Percentiles rank a stretch among this genome's conserved stretches.
Evolutionary conservation across 2,888 invertebrate species (phyloP).

Genomic region (Diogma glabrata): DNA sequence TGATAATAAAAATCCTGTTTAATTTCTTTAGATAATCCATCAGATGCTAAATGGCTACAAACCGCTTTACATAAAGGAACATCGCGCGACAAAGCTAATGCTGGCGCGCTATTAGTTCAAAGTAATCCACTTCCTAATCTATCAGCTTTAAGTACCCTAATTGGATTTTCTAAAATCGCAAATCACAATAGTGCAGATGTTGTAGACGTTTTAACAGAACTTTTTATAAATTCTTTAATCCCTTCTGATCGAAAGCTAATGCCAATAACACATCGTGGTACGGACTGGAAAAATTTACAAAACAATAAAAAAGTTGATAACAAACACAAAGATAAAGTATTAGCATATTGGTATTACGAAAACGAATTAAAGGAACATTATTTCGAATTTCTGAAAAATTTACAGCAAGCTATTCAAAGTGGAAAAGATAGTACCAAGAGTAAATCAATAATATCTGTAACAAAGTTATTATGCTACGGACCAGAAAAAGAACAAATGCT

Average conservation of each 20-base stretch:
- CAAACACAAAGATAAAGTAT: slow-evolving; percentile 48
- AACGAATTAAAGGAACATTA: slow-evolving; percentile 73
- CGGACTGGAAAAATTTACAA: slow-evolving; percentile 32
- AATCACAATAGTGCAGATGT: slow-evolving; percentile 34
- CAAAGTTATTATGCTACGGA: slow-evolving; percentile 28
- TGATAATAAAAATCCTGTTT: neutral
- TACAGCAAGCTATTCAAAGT: slow-evolving; percentile 32
- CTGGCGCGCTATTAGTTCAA: slow-evolving; percentile 34
- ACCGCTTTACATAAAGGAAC: slow-evolving; percentile 36
- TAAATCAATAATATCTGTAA: slow-evolving; percentile 27
- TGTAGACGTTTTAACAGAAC: slow-evolving; percentile 28
- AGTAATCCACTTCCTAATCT: slow-evolving; percentile 35
- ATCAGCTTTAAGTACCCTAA: slow-evolving; percentile 29
- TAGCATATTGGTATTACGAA: slow-evolving; percentile 81
- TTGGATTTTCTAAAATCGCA: slow-evolving; percentile 31
- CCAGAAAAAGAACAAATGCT: slow-evolving; percentile 43
- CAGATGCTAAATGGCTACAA: slow-evolving; percentile 34
- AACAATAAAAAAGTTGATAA: slow-evolving; percentile 37
- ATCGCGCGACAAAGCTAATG: slow-evolving; percentile 35
- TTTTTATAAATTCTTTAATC: slow-evolving; percentile 32
- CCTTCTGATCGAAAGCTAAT: slow-evolving; percentile 32
- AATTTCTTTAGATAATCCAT: slow-evolving; percentile 31
- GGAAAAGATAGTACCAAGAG: slow-evolving; percentile 34
- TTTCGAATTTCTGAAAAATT: slow-evolving; percentile 37
- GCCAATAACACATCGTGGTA: slow-evolving; percentile 30